Evolutionary conservation across 2,888 invertebrate genomes (phyloP).

Genomic region (Tetragnatha montana): DNA sequence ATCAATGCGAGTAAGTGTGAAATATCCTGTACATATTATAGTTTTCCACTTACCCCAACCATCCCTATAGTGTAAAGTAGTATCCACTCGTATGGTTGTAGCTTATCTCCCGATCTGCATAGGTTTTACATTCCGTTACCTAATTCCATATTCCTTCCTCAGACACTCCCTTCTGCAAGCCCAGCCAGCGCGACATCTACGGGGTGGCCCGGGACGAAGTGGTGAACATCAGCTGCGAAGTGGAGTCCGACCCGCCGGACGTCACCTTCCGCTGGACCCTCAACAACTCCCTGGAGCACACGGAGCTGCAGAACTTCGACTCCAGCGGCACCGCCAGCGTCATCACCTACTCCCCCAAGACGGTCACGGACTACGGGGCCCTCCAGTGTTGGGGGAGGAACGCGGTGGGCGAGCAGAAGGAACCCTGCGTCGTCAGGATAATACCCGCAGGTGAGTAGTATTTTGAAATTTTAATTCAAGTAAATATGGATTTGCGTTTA

Average conservation of each 20-base stretch:
- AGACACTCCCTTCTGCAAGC: slow-evolving; percentile 73
- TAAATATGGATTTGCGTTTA: no score
- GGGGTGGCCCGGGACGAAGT: slow-evolving; percentile 92
- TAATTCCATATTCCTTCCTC: slow-evolving; percentile 13
- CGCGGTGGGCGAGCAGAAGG: slow-evolving; percentile 87
- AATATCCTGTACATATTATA: no score
- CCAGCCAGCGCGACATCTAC: slow-evolving; percentile 77
- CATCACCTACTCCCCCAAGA: slow-evolving; percentile 90
- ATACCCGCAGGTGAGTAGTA: slow-evolving; percentile 80
- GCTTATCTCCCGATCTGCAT: not conserved
- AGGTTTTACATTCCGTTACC: not conserved
- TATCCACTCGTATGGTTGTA: not conserved
- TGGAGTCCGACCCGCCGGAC: slow-evolving; percentile 93
- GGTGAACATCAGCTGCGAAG: slow-evolving; percentile 90
- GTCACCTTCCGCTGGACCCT: slow-evolving; percentile 72
- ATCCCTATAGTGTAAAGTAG: not conserved
- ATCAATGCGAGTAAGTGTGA: no score
- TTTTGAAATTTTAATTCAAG: no score
- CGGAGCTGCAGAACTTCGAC: slow-evolving; percentile 75
- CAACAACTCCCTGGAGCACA: slow-evolving; percentile 65
- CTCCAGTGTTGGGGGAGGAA: slow-evolving; percentile 89
- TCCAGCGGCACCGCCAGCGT: slow-evolving; percentile 86
- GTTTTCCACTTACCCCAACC: no score
- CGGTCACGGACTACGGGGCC: slow-evolving; percentile 92
- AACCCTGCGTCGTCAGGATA: slow-evolving; percentile 92